Percentiles rank a stretch among this genome's conserved stretches.
These are phyloP conservation scores for Corythaeola cristata DNA, from an alignment of 2,113 vertebrate species.

Conservation along the genomic window DNA sequence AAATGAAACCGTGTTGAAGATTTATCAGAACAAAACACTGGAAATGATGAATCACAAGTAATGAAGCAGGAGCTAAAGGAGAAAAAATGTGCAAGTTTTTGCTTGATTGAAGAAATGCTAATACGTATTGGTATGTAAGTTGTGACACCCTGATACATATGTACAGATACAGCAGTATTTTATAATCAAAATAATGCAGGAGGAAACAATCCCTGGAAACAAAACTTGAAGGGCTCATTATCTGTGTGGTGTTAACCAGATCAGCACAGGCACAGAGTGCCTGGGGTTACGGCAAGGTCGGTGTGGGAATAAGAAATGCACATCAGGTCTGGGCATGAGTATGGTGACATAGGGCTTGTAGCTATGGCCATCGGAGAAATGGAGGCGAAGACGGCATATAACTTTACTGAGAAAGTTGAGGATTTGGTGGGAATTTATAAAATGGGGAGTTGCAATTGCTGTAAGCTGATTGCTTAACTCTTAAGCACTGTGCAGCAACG, in stretches of 20 bases:
- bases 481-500: neutral
- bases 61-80: slow-evolving; percentile 53
- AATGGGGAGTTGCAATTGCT: neutral
- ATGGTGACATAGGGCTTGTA: neutral
- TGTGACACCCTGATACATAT: slow-evolving; percentile 10
- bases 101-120: slow-evolving; percentile 60
- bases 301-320: neutral
- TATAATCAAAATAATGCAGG: slow-evolving; percentile 36
- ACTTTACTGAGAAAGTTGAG: neutral
- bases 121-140: slow-evolving; percentile 17
- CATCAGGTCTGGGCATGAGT: neutral
- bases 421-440: slow-evolving; percentile 16
- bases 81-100: slow-evolving; percentile 39
- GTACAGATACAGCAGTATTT: neutral
- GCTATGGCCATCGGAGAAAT: neutral
- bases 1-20: slow-evolving; percentile 44
- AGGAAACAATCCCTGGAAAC: neutral
- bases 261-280: neutral
- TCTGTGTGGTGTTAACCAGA: slow-evolving; percentile 30
- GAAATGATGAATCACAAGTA: slow-evolving; percentile 63
- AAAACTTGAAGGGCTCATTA: slow-evolving; percentile 28
- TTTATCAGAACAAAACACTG: slow-evolving; percentile 61
- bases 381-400: neutral
- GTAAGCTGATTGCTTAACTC: slow-evolving; percentile 18
- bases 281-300: neutral